phyloP scores from a whole-genome alignment of 2,888 invertebrate species.

The Leptinotarsa tumamoca region DNA sequence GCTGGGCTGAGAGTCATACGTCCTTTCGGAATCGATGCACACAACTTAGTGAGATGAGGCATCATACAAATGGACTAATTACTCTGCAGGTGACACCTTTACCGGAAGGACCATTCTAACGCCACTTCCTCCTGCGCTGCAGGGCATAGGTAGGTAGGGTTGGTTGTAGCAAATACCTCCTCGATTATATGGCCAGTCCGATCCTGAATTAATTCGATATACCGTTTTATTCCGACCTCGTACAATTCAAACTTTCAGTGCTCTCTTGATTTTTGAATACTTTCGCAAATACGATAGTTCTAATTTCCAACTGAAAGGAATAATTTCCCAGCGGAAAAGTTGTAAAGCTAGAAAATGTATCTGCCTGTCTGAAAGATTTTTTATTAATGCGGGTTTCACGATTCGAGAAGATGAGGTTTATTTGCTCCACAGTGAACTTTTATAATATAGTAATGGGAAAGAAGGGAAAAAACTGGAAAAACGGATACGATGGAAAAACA shows the following conservation, averaged over 20 bases:
- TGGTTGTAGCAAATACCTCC: too few species aligned
- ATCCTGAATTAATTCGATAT: background rate
- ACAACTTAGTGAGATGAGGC: too few species aligned
- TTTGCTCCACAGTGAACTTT: background rate
- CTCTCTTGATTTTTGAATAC: slow-evolving; percentile 17
- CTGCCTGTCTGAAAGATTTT: background rate
- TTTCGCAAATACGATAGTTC: slow-evolving; percentile 29
- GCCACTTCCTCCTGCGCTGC: too few species aligned
- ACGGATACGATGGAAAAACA: background rate
- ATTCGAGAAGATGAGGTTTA: slow-evolving; percentile 10
- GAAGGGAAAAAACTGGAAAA: background rate
- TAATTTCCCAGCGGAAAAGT: slow-evolving; percentile 38
- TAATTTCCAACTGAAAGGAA: slow-evolving; percentile 28
- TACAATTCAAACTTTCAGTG: slow-evolving; percentile 20
- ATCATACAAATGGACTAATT: too few species aligned
- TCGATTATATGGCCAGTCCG: background rate
- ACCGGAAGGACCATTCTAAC: too few species aligned
- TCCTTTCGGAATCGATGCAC: too few species aligned
- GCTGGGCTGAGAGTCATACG: too few species aligned
- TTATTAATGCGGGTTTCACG: slow-evolving; percentile 18
- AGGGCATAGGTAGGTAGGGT: too few species aligned
- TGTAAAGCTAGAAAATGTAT: slow-evolving; percentile 29
- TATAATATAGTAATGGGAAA: background rate
- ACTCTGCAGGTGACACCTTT: too few species aligned
- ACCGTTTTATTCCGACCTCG: background rate